Percentiles rank a stretch among this genome's conserved stretches.
Evolutionary conservation across 2,797 vertebrate species (phyloP).

Genomic region (Fringilla coelebs): DNA sequence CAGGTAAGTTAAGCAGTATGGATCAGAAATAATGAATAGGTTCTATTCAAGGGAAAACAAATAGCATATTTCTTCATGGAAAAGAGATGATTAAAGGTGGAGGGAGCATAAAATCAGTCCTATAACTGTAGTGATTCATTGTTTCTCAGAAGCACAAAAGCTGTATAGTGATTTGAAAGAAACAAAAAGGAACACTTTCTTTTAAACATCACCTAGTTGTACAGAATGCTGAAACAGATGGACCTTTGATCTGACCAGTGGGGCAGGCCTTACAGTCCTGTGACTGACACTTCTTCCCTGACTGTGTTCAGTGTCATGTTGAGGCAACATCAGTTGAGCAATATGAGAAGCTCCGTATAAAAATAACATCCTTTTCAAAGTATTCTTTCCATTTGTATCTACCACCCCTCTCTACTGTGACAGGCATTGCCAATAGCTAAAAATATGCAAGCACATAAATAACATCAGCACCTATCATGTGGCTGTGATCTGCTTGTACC

Average conservation of each 20-base stretch:
- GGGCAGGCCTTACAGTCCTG: background rate
- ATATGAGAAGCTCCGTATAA: conserved; percentile 54
- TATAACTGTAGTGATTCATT: background rate
- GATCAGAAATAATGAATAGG: background rate
- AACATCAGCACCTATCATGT: background rate
- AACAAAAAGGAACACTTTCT: background rate
- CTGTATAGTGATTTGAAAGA: background rate
- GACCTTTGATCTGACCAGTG: background rate
- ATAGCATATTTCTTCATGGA: background rate
- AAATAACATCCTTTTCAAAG: conserved; percentile 60
- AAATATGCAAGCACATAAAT: conserved; percentile 43
- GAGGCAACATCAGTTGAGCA: conserved; percentile 36
- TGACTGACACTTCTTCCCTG: background rate
- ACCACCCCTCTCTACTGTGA: background rate
- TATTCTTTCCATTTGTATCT: conserved; percentile 45
- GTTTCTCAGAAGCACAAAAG: background rate
- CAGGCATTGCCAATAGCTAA: conserved; percentile 40
- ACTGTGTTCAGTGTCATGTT: background rate
- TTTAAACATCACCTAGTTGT: background rate
- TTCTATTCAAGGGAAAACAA: background rate
- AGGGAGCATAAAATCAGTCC: background rate
- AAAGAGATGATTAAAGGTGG: background rate
- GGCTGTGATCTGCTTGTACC: background rate
- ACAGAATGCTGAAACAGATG: background rate
- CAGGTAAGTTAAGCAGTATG: background rate